A percentile compares a stretch with the other conserved stretches of the same genome.
These are phyloP conservation scores for Gobio occitaniae DNA, from an alignment of 2,797 vertebrate species.

Conservation along the genomic window DNA sequence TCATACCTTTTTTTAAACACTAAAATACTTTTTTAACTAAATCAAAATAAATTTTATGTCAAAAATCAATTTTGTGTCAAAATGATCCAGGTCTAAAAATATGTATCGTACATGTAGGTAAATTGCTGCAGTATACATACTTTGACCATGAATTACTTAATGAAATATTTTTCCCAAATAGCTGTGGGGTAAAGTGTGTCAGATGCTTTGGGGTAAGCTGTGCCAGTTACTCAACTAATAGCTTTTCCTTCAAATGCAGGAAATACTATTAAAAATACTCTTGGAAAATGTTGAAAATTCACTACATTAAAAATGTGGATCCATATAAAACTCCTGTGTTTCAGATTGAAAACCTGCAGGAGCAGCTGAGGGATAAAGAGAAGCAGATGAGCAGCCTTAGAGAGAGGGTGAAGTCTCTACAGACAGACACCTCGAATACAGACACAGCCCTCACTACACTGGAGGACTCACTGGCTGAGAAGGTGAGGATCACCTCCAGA, in stretches of 20 bases:
- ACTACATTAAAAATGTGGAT: neutral
- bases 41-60: neutral
- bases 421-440: slow-evolving; percentile 95
- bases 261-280: neutral
- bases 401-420: slow-evolving; percentile 94
- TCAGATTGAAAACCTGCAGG: slow-evolving; percentile 97
- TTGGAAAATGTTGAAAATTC: neutral
- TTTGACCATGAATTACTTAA: neutral
- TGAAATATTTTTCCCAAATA: neutral
- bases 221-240: neutral
- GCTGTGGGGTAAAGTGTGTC: neutral
- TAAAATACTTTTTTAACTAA: neutral
- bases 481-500: slow-evolving; percentile 72
- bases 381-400: slow-evolving; percentile 98
- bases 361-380: slow-evolving; percentile 96
- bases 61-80: neutral
- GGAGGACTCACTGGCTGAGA: slow-evolving; percentile 96
- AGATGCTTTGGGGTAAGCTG: neutral
- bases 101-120: neutral
- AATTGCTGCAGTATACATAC: neutral
- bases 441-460: slow-evolving; percentile 96
- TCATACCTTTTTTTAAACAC: neutral
- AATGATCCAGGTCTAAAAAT: neutral
- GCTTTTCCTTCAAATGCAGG: neutral
- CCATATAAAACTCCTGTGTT: slow-evolving; percentile 19